Conservation (phyloP, 92 coral and sea anemone species). For the Porites rus region DNA sequence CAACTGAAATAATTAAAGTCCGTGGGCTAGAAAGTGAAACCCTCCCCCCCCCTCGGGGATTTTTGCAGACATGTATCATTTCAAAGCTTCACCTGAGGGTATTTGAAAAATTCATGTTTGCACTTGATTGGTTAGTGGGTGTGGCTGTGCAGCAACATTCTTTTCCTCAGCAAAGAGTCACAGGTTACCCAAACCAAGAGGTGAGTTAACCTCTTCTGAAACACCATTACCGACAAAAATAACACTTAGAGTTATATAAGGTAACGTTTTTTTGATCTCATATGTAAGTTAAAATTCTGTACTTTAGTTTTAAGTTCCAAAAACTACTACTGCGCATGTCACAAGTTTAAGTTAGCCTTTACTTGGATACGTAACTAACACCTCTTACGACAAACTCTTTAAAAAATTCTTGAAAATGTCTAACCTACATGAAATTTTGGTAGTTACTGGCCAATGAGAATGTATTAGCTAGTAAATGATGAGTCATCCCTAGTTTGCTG, state of each 20-base stretch:
- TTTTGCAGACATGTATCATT: conserved; percentile 40
- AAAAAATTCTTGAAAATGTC: conserved; percentile 20
- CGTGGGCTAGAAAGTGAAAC: no score
- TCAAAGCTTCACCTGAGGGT: conserved; percentile 12
- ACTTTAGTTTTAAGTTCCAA: conserved; percentile 25
- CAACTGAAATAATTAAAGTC: no score
- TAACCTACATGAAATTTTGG: conserved; percentile 34
- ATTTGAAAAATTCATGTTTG: conserved; percentile 23
- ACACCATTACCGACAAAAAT: conserved; percentile 20
- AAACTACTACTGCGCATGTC: conserved; percentile 35
- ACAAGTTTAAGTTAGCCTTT: conserved; percentile 31
- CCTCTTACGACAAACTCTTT: conserved; percentile 6
- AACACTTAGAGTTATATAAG: conserved; percentile 4
- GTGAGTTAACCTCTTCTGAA: conserved; percentile 23
- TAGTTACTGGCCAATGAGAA: conserved; percentile 27
- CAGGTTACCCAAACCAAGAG: conserved; percentile 37
- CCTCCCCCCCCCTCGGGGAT: conserved; percentile 16
- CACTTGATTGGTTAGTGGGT: conserved; percentile 42
- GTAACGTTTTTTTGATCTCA: background rate
- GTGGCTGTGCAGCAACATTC: conserved; percentile 35
- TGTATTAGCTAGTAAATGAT: conserved; percentile 3
- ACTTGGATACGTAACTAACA: conserved; percentile 25
- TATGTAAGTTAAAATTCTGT: conserved; percentile 23
- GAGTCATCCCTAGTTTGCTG: conserved; percentile 4
- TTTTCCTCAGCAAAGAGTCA: conserved; percentile 30